A percentile compares a stretch with the other conserved stretches of the same genome.
These are phyloP conservation scores for Colius striatus DNA, from an alignment of 2,113 vertebrate species.

Conservation along the genomic window DNA sequence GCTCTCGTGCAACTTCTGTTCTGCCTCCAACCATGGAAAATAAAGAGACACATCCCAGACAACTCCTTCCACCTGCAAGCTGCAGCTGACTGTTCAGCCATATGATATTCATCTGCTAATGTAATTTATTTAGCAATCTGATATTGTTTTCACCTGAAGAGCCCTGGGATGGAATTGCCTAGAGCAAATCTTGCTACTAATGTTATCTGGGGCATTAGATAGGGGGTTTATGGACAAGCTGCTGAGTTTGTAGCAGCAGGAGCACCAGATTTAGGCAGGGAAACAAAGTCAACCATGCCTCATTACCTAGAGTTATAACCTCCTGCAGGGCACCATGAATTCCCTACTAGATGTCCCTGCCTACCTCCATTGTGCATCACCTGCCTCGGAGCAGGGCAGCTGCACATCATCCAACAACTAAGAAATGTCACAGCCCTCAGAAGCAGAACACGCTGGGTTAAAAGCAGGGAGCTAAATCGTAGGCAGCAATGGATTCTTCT, in stretches of 20 bases:
- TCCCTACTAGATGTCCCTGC: background rate
- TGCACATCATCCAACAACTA: background rate
- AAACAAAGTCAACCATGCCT: background rate
- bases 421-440: background rate
- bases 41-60: background rate
- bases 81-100: background rate
- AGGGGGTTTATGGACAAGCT: background rate
- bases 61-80: background rate
- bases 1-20: background rate
- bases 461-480: background rate
- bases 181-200: background rate
- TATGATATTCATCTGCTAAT: background rate
- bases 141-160: background rate
- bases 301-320: background rate
- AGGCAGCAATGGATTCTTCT: background rate
- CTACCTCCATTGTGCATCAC: background rate
- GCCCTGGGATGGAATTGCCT: background rate
- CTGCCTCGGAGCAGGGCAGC: rapidly evolving
- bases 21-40: background rate
- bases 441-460: background rate
- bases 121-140: background rate
- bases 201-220: background rate
- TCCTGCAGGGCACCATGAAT: background rate
- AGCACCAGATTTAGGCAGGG: background rate
- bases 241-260: background rate